Evolutionary conservation across 2,888 invertebrate species (phyloP).

Genomic region (Unio pictorum): DNA sequence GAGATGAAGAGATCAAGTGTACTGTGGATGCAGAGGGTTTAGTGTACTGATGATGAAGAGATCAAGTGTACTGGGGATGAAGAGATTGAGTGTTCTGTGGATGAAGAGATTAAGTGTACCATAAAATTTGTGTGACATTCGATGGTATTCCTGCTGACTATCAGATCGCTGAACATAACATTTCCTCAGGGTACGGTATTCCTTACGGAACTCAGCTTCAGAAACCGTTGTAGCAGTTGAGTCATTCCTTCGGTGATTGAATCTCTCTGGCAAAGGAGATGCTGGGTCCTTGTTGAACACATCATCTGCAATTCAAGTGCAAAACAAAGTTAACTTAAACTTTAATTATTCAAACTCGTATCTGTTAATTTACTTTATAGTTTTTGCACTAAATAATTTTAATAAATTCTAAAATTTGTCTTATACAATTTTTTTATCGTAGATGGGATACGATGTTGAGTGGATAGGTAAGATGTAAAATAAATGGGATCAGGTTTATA

Average conservation of each 20-base stretch:
- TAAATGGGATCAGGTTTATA: too few relatives aligned
- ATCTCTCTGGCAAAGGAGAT: not conserved
- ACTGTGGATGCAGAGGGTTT: too few relatives aligned
- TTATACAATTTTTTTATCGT: too few relatives aligned
- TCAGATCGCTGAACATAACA: constrained; percentile 56
- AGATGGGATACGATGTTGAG: too few relatives aligned
- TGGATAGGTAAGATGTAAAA: too few relatives aligned
- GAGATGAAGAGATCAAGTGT: too few relatives aligned
- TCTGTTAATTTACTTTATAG: too few relatives aligned
- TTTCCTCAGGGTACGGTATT: constrained; percentile 48
- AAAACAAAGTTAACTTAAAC: too few relatives aligned
- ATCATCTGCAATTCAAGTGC: constrained; percentile 6
- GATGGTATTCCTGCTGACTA: constrained; percentile 60
- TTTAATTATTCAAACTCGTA: too few relatives aligned
- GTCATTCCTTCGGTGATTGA: constrained; percentile 48
- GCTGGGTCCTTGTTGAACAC: not conserved
- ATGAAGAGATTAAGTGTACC: constrained; percentile 34
- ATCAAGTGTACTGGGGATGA: not conserved
- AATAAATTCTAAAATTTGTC: too few relatives aligned
- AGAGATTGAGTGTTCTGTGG: not conserved
- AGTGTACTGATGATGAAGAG: not conserved
- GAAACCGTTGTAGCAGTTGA: constrained; percentile 57
- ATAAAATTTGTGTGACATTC: constrained; percentile 53
- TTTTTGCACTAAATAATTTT: too few relatives aligned
- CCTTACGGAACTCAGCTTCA: constrained; percentile 54